Conservation (phyloP, 1,140 invertebrate genomes). For the Orussus abietinus region DNA sequence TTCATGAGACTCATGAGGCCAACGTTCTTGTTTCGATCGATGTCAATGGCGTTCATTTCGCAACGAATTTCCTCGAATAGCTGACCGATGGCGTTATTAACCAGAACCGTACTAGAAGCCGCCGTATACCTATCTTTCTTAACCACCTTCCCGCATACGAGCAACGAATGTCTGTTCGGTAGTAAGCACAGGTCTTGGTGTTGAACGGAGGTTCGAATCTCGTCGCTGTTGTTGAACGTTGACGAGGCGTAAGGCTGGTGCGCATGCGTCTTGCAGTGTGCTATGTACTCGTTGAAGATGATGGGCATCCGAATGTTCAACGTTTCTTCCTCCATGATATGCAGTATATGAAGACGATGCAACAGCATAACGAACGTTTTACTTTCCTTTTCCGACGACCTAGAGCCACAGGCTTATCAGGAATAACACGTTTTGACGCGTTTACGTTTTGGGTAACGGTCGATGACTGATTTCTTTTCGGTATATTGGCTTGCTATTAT, state of each 20-base stretch:
- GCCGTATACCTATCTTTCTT: not conserved
- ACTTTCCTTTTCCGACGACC: constrained; percentile 1
- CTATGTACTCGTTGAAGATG: not conserved
- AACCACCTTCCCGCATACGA: not conserved
- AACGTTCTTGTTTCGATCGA: too few species aligned
- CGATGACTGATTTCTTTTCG: too few species aligned
- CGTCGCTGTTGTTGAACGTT: too few species aligned
- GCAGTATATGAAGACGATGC: not conserved
- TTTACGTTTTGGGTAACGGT: not conserved
- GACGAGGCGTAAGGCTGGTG: too few species aligned
- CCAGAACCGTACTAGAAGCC: not conserved
- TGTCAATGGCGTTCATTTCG: too few species aligned
- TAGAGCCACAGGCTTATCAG: not conserved
- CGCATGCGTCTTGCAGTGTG: too few species aligned
- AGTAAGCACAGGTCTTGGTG: constrained; percentile 1
- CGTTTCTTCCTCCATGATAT: not conserved
- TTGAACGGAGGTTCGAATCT: too few species aligned
- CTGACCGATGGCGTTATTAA: constrained; percentile 1
- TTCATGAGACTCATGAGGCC: too few species aligned
- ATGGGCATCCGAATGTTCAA: too few species aligned
- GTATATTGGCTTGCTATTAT: constrained; percentile 1
- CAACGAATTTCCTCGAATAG: too few species aligned
- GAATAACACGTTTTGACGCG: too few species aligned
- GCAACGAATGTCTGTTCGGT: not conserved
- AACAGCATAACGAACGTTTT: too few species aligned